Evolutionary conservation across 2,797 vertebrate species (phyloP), one percentile per base, ranked within the genome.

Genomic region (Emys orbicularis): DNA sequence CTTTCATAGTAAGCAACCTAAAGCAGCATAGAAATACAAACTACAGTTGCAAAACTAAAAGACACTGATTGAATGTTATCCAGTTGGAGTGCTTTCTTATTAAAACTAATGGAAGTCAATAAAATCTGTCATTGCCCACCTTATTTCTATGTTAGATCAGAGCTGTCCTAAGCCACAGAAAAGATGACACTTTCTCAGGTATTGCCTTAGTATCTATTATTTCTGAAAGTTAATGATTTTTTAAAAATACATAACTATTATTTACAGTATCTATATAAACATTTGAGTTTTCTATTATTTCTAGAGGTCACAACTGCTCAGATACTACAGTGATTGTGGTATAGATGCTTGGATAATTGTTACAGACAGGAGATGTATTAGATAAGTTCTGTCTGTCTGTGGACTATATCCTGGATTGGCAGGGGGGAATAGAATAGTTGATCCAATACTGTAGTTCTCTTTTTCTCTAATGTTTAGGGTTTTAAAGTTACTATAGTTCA

Each of bases 341-440:
- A 85, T 93, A 96, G 94, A 95, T 93, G 72, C 90, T 77, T 77
- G 94, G 93, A 84, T 86, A 87, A 92, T 94, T 90, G 84, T 85
- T 87, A 31, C 52, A 86, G 93, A 90, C 85, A 95, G 93, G 84
- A 56, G 95, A 93, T 97, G 96, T 86, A 97, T 97, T 89, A 95
- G 95, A 95, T 96, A 95, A 95, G 83, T 83, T 82, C 94, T 90
- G 93, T n/a, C 68, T 94, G 5, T 88, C 94, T 96, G 76, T 77
- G 81, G 91, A 79, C 91, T 92, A 61, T 77, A 84, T 79, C 50
- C 77, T 93, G 27, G 37, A 37, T 68, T 90, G 65, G 49, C 83
- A 95, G 87, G 23, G 44, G 90, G 90, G 44, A 95, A 96, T 79
- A 53, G 16, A 93, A 79, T 89, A 88, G 83, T 85, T 93, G 81